These are phyloP conservation scores for Orthonychiurus folsomi DNA, from an alignment of 2,888 invertebrate species.

Conservation along the genomic window DNA sequence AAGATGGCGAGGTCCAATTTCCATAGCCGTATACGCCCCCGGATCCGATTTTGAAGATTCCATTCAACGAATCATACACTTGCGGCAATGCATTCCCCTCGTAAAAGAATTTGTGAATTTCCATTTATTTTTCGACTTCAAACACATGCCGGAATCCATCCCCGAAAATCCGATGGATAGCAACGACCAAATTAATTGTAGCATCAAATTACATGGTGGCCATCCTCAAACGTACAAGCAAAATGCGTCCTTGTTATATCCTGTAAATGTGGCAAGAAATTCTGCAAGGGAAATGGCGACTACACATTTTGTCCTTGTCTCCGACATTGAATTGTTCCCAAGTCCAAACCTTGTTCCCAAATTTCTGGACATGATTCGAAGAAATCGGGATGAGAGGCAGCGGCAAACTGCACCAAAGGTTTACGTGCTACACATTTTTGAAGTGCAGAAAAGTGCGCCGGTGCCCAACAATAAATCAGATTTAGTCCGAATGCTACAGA, in stretches of 20 bases:
- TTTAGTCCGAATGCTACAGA: conserved; percentile 57
- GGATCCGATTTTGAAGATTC: conserved; percentile 72
- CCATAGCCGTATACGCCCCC: conserved; percentile 78
- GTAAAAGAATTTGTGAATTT: conserved; percentile 74
- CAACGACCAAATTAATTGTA: conserved; percentile 25
- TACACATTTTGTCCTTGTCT: conserved; percentile 73
- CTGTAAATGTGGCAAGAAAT: conserved; percentile 82
- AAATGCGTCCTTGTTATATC: conserved; percentile 72
- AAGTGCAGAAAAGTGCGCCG: conserved; percentile 58
- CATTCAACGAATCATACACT: conserved; percentile 68
- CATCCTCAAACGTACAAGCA: conserved; percentile 57
- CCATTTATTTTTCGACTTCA: conserved; percentile 79
- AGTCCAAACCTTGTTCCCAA: conserved; percentile 69
- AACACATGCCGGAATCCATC: conserved; percentile 59
- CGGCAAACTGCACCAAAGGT: conserved; percentile 54
- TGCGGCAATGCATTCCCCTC: conserved; percentile 63
- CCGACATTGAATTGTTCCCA: conserved; percentile 84
- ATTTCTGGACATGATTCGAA: conserved; percentile 76
- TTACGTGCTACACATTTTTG: conserved; percentile 80
- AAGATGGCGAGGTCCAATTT: conserved; percentile 79
- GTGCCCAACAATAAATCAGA: conserved; percentile 65
- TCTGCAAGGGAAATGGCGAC: conserved; percentile 73
- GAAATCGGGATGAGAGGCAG: conserved; percentile 46
- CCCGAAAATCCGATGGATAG: conserved; percentile 16
- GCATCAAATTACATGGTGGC: too few relatives aligned